Base-by-base conservation (phyloP, 1,140 invertebrate genomes). In the Drosophila nasuta region DNA sequence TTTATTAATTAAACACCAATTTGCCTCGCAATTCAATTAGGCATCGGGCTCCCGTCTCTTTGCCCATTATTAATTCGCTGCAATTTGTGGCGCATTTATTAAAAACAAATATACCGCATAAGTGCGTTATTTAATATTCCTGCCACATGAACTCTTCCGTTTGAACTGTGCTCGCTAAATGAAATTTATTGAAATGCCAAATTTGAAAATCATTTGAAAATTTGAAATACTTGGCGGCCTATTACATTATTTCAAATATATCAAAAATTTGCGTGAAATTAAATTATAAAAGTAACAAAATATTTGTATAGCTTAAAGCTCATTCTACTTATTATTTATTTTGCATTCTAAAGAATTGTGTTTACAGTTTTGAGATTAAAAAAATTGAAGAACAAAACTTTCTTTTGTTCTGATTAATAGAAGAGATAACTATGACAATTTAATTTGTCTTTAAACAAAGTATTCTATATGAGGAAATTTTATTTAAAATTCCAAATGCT, bases 1-100 rank as follows among this genome's bases (percentile, higher is more conserved):
- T 83, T 83, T 88, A 89, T 88, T 89, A 88, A 88, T 88, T 88
- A 88, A 87, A 78, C 76, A 72, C 74, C 80, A 89, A 88, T 83
- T 88, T 71, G 59, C 58, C 38, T 74, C 52, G 65, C 69, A 81
- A 88, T 85, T 89, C 56, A 88, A 88, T 88, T 88, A 89, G 20
- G 52, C 69, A 49, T 48, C 51, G 43, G 49, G 43, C 43, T 57
- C 41, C 10, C 13, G 52, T 1, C 54, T 33, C 20, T 25, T 33
- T 38, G n/a, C 8, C 48, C 35, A 43, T 20, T 35, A 57, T 33
- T 54, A 54, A 70, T 75, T 62, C 43, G 68, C 20, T 63, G 58
- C 57, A 57, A 54, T 62, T 64, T 69, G 48, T 20, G 58, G 38
- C 15, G 30, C 62, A 72, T 64, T 79, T 81, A 72, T 75, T 68